A percentile compares a stretch with the other conserved stretches of the same genome.
These are phyloP conservation scores for Drosophila grimshawi DNA, from an alignment of 1,140 invertebrate species.

Conservation along the genomic window DNA sequence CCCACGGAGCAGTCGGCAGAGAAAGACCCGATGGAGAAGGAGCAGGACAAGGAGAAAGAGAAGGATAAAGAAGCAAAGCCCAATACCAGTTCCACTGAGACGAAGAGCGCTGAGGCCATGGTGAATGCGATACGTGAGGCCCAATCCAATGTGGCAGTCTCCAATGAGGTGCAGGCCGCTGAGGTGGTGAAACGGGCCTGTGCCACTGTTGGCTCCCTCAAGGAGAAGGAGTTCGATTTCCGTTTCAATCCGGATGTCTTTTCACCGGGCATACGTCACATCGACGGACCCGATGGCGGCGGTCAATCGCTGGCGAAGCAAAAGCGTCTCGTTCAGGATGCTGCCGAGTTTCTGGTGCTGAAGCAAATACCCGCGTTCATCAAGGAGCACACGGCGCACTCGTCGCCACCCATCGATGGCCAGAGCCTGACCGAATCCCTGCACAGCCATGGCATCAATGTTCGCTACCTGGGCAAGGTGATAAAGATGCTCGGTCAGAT, in stretches of 20 bases:
- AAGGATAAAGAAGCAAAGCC: conserved; percentile 53
- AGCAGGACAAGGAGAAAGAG: conserved; percentile 55
- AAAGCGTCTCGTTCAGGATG: conserved; percentile 95
- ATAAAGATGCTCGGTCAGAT: conserved; percentile 91
- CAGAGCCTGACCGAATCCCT: conserved; percentile 96
- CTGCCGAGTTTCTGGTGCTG: conserved; percentile 96
- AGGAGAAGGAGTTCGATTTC: conserved; percentile 97
- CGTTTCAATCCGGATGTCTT: conserved; percentile 99
- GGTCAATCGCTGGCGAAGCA: conserved; percentile 89
- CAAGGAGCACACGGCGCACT: conserved; percentile 96
- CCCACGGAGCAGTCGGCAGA: not conserved
- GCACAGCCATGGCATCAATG: conserved; percentile 97
- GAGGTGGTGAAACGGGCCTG: conserved; percentile 95
- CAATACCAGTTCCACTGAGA: conserved; percentile 49
- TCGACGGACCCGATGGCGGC: conserved; percentile 87
- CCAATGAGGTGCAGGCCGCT: conserved; percentile 92
- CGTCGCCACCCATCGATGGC: conserved; percentile 97
- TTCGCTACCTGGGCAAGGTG: conserved; percentile 97
- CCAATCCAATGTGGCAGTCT: conserved; percentile 86
- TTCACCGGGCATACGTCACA: conserved; percentile 96
- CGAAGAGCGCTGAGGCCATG: conserved; percentile 63
- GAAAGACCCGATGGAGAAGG: conserved; percentile 59
- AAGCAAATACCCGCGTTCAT: conserved; percentile 97
- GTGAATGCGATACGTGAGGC: conserved; percentile 84
- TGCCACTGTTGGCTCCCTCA: conserved; percentile 95